Percentiles rank a stretch among this genome's conserved stretches.
Conservation (phyloP, 2,888 invertebrate genomes). For the Chironomus riparius region DNA sequence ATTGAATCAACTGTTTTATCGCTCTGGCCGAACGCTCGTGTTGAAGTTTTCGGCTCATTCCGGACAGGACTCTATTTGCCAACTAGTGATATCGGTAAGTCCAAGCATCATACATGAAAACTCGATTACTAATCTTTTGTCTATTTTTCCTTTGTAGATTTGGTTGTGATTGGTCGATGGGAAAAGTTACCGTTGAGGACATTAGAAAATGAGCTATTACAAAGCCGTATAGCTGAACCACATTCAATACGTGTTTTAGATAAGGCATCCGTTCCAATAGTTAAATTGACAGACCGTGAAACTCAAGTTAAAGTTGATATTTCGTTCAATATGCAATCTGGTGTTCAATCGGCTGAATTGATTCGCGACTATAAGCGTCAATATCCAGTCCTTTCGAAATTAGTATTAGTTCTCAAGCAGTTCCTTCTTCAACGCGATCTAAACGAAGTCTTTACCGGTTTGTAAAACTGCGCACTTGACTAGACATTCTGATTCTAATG, state of each 20-base stretch:
- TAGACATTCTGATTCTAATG: neutral
- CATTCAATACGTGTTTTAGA: slow-evolving; percentile 91
- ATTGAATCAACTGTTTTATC: slow-evolving; percentile 79
- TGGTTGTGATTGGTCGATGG: slow-evolving; percentile 78
- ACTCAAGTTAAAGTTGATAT: slow-evolving; percentile 89
- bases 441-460: slow-evolving; percentile 94
- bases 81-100: slow-evolving; percentile 67
- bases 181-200: slow-evolving; percentile 82
- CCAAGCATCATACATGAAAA: too few relatives aligned
- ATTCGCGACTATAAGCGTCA: slow-evolving; percentile 83
- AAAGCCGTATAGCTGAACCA: slow-evolving; percentile 81
- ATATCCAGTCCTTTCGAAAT: slow-evolving; percentile 83
- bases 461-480: neutral
- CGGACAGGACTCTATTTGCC: slow-evolving; percentile 95
- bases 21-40: slow-evolving; percentile 88
- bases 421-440: slow-evolving; percentile 95
- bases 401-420: slow-evolving; percentile 97
- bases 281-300: slow-evolving; percentile 86
- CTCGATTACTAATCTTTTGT: neutral
- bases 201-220: slow-evolving; percentile 80
- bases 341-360: slow-evolving; percentile 91
- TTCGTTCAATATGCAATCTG: slow-evolving; percentile 98
- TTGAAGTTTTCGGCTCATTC: slow-evolving; percentile 97
- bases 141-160: slow-evolving; percentile 33
- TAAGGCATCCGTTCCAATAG: slow-evolving; percentile 97